Conservation (phyloP, 2,888 invertebrate species). For the Heliconius hortense region DNA sequence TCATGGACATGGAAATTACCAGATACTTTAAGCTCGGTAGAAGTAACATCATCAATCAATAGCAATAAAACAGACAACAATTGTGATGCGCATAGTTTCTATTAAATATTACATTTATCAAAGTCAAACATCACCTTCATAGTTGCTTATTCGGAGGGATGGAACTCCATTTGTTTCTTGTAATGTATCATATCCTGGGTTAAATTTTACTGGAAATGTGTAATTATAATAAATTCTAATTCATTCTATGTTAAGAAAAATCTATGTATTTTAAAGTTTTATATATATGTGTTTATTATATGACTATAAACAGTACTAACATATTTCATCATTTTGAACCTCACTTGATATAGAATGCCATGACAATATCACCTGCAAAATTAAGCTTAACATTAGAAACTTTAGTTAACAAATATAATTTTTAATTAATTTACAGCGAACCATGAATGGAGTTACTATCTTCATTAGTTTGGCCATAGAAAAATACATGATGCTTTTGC, state of each 20-base stretch:
- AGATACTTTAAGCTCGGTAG: neutral
- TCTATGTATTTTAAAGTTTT: neutral
- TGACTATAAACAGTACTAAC: slow-evolving; percentile 46
- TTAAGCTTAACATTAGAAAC: neutral
- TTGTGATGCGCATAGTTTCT: slow-evolving; percentile 17
- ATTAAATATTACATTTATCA: slow-evolving; percentile 10
- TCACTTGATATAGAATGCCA: slow-evolving; percentile 47
- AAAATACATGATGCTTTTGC: slow-evolving; percentile 33
- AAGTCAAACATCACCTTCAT: slow-evolving; percentile 53
- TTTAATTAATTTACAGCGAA: slow-evolving; percentile 37
- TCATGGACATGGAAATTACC: neutral
- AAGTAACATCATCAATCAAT: slow-evolving; percentile 3
- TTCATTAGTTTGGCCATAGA: slow-evolving; percentile 41
- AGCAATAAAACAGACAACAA: slow-evolving; percentile 1
- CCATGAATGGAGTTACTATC: slow-evolving; percentile 53
- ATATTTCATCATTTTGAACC: slow-evolving; percentile 48
- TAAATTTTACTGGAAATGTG: slow-evolving; percentile 62
- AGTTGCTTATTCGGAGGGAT: slow-evolving; percentile 56
- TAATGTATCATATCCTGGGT: slow-evolving; percentile 65
- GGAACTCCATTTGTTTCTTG: slow-evolving; percentile 57
- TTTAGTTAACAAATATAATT: neutral
- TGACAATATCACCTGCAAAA: slow-evolving; percentile 47
- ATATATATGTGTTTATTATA: neutral
- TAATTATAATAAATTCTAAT: neutral
- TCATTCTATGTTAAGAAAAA: neutral